These are phyloP conservation scores for Pollenia griseotomentosa DNA, from an alignment of 2,888 invertebrate genomes.

Conservation along the genomic window DNA sequence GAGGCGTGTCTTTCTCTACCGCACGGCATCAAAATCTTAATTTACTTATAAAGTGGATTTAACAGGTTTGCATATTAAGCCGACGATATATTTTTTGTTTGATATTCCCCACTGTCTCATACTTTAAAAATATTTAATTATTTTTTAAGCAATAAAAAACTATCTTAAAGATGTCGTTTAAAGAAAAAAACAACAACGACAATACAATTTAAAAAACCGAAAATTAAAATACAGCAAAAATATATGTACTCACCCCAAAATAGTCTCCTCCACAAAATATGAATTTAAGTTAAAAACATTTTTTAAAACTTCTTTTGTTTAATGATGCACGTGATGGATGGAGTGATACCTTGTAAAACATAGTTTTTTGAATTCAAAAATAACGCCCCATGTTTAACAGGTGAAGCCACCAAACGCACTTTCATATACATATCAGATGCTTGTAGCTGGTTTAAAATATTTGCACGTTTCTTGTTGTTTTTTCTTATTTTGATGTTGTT, in stretches of 20 bases:
- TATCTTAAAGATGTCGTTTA: no score
- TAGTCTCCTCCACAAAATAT: background rate
- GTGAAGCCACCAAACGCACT: conserved; percentile 40
- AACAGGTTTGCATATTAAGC: no score
- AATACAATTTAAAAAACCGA: no score
- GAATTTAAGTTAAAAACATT: background rate
- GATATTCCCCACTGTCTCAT: no score
- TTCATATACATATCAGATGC: conserved; percentile 11
- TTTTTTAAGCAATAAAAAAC: no score
- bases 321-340: conserved; percentile 50
- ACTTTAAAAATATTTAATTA: no score
- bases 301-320: conserved; percentile 43
- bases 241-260: background rate
- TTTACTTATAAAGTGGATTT: no score
- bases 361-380: background rate
- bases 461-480: conserved; percentile 44
- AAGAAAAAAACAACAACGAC: no score
- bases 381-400: conserved; percentile 10
- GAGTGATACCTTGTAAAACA: conserved; percentile 41
- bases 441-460: conserved; percentile 27
- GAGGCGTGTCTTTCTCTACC: no score
- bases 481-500: conserved; percentile 1
- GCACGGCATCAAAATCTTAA: no score
- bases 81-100: no score
- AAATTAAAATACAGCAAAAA: no score